A percentile compares a stretch with the other conserved stretches of the same genome.
These are phyloP conservation scores for Acrobeloides nanus DNA, from an alignment of 2,888 invertebrate genomes.

Conservation along the genomic window DNA sequence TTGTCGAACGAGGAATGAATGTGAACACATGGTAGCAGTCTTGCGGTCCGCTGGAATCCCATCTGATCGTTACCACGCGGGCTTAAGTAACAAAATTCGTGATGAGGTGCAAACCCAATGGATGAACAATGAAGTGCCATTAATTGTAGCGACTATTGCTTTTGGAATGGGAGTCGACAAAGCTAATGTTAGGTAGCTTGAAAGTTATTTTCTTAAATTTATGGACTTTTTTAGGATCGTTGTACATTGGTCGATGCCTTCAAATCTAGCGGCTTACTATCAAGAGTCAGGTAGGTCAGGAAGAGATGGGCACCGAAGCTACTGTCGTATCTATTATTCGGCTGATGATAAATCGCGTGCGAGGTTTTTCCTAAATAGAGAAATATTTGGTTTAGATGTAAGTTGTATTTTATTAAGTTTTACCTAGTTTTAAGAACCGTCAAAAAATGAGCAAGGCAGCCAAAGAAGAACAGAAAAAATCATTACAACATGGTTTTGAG, in stretches of 20 bases:
- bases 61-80: constrained; percentile 43
- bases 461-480: constrained; percentile 26
- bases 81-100: constrained; percentile 55
- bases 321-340: constrained; percentile 82
- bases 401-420: constrained; percentile 10
- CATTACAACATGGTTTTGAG: constrained; percentile 34
- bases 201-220: too few species aligned
- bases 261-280: constrained; percentile 89
- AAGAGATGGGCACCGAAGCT: constrained; percentile 79
- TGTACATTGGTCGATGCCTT: constrained; percentile 89
- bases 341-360: constrained; percentile 61
- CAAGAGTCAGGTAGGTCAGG: constrained; percentile 94
- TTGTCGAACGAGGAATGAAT: constrained; percentile 83
- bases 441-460: constrained; percentile 28
- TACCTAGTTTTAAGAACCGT: constrained; percentile 3
- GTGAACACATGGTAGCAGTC: constrained; percentile 72
- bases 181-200: constrained; percentile 78
- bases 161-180: constrained; percentile 99
- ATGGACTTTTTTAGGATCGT: constrained; percentile 69
- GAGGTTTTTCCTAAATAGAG: constrained; percentile 5
- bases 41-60: constrained; percentile 61
- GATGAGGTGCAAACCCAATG: constrained; percentile 77
- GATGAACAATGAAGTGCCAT: constrained; percentile 77
- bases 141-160: constrained; percentile 91
- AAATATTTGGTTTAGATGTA: constrained; percentile 4